These are phyloP conservation scores for Zaprionus nigranus DNA, from an alignment of 1,140 invertebrate species.

Conservation along the genomic window DNA sequence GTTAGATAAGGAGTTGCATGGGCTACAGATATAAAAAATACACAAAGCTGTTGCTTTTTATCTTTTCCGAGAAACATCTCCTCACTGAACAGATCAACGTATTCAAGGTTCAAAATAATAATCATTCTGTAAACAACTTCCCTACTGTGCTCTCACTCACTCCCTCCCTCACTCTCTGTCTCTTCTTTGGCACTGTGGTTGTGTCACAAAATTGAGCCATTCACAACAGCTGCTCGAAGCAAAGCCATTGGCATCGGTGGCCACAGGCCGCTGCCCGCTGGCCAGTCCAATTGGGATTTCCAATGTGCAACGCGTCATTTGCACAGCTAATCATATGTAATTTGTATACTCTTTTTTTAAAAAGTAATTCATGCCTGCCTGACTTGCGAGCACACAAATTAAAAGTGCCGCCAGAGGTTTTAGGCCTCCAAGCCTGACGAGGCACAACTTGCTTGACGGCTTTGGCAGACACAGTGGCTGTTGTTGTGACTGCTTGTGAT, in stretches of 20 bases:
- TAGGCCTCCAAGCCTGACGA: slow-evolving; percentile 39
- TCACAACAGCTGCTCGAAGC: slow-evolving; percentile 28
- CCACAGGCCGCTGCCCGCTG: slow-evolving; percentile 3
- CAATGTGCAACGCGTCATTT: slow-evolving; percentile 36
- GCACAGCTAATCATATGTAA: slow-evolving; percentile 70
- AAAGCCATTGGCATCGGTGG: slow-evolving; percentile 20
- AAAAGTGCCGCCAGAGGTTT: slow-evolving; percentile 41
- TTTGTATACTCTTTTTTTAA: slow-evolving; percentile 41
- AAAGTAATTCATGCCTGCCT: slow-evolving; percentile 55
- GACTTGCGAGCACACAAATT: slow-evolving; percentile 44
- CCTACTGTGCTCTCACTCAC: not conserved
- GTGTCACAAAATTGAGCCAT: slow-evolving; percentile 77
- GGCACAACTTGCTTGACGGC: slow-evolving; percentile 68
- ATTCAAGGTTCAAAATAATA: not conserved
- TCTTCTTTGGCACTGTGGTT: slow-evolving; percentile 4
- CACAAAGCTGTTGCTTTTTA: too few species aligned
- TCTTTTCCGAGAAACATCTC: too few species aligned
- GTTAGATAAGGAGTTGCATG: not conserved
- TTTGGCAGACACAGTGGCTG: slow-evolving; percentile 73
- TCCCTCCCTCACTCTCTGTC: not conserved
- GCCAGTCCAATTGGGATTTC: slow-evolving; percentile 14
- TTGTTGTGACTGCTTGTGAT: slow-evolving; percentile 36
- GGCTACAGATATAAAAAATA: too few species aligned
- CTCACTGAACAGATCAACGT: not conserved
- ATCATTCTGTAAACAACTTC: not conserved